phyloP scores from a whole-genome alignment of 2,888 invertebrate genomes.

The Anorthoa munda region DNA sequence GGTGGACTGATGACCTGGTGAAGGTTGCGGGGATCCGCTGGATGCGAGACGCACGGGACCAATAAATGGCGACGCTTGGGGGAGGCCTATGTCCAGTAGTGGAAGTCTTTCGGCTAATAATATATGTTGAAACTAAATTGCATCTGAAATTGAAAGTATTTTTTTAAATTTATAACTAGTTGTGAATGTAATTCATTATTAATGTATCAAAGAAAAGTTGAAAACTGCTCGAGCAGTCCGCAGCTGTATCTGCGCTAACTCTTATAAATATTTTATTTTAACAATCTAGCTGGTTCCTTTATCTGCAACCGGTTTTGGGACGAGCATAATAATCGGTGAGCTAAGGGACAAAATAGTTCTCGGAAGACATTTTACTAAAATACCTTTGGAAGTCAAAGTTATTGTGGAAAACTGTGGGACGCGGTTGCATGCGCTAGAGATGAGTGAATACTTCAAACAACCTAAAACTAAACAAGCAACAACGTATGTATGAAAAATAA shows the following conservation, averaged over 20 bases:
- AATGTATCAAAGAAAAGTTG: background rate
- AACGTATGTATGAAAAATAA: slow-evolving; percentile 72
- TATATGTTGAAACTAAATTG: no score
- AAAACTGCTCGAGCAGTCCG: background rate
- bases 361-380: slow-evolving; percentile 92
- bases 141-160: background rate
- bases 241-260: background rate
- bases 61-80: no score
- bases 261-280: slow-evolving; percentile 20
- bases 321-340: slow-evolving; percentile 92
- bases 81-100: no score
- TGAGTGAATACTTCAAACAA: slow-evolving; percentile 87
- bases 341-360: slow-evolving; percentile 91
- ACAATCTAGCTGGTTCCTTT: slow-evolving; percentile 84
- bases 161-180: no score
- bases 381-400: slow-evolving; percentile 83
- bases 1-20: no score
- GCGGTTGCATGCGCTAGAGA: slow-evolving; percentile 88
- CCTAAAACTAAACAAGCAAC: slow-evolving; percentile 81
- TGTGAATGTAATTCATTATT: background rate
- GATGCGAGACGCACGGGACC: no score
- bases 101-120: no score
- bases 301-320: slow-evolving; percentile 92
- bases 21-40: no score
- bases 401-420: slow-evolving; percentile 90